Percentiles rank a stretch among this genome's conserved stretches.
Evolutionary conservation across 2,888 invertebrate species (phyloP).

Genomic region (Mechanitis messenoides): DNA sequence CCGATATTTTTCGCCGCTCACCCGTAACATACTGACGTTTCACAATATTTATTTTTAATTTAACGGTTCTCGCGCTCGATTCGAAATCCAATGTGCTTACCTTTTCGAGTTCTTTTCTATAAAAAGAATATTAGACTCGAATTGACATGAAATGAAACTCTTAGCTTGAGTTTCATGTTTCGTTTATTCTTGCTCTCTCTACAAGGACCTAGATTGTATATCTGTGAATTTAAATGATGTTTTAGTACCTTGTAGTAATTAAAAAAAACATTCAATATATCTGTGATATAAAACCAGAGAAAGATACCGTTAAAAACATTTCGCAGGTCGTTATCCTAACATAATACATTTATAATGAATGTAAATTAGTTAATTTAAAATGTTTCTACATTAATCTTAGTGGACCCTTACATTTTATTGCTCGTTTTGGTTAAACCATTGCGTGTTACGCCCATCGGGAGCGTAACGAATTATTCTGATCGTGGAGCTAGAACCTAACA

Average conservation of each 20-base stretch:
- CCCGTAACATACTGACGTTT: conserved; percentile 74
- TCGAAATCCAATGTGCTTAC: conserved; percentile 61
- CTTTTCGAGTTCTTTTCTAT: conserved; percentile 63
- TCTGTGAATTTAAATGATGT: too few species aligned
- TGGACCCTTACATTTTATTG: conserved; percentile 41
- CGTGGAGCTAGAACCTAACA: conserved; percentile 60
- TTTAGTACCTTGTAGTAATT: too few species aligned
- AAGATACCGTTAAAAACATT: conserved; percentile 3
- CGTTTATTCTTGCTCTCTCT: conserved; percentile 17
- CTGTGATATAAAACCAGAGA: not conserved
- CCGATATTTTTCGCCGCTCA: conserved; percentile 51
- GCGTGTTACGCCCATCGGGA: conserved; percentile 50
- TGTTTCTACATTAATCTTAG: conserved; percentile 24
- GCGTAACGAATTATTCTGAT: conserved; percentile 64
- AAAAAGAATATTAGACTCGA: conserved; percentile 50
- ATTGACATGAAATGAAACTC: conserved; percentile 42
- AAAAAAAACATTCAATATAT: too few species aligned
- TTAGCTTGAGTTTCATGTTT: conserved; percentile 23
- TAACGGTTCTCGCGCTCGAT: conserved; percentile 67
- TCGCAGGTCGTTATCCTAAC: conserved; percentile 17
- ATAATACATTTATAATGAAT: conserved; percentile 18
- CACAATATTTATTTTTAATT: conserved; percentile 77
- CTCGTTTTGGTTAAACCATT: conserved; percentile 44
- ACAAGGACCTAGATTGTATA: not conserved
- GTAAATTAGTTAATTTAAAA: conserved; percentile 9